A percentile compares a stretch with the other conserved stretches of the same genome.
These are phyloP conservation scores for Coelopa frigida DNA, from an alignment of 1,140 invertebrate genomes.

Conservation along the genomic window DNA sequence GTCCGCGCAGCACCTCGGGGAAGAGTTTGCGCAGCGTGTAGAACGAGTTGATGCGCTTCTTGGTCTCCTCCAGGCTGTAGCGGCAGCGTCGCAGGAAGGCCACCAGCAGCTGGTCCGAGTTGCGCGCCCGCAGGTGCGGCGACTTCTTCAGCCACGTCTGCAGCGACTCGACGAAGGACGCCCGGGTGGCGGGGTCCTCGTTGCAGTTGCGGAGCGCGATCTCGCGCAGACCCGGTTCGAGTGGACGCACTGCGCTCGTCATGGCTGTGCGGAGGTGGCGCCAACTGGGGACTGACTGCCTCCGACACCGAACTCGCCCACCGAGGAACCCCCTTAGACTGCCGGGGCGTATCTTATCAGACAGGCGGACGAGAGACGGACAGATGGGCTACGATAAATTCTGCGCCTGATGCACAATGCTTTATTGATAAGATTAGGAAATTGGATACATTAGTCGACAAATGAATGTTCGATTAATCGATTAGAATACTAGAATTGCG, in stretches of 20 bases:
- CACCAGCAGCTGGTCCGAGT: slow-evolving; percentile 54
- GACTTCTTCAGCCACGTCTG: slow-evolving; percentile 58
- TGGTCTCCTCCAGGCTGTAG: slow-evolving; percentile 58
- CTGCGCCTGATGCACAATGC: no score
- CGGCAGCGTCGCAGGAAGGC: slow-evolving; percentile 59
- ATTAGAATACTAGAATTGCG: no score
- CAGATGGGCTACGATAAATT: no score
- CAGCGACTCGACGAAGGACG: slow-evolving; percentile 47
- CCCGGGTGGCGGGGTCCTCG: slow-evolving; percentile 47
- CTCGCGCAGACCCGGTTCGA: slow-evolving; percentile 17
- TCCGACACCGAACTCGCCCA: no score
- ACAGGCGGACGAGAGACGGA: no score
- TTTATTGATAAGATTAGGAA: no score
- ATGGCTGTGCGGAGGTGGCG: no score
- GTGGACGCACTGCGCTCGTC: slow-evolving; percentile 24
- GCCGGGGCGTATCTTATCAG: no score
- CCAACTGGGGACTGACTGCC: no score
- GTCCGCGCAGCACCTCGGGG: slow-evolving; percentile 49
- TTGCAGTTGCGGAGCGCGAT: slow-evolving; percentile 51
- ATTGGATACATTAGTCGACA: no score
- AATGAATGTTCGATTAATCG: no score
- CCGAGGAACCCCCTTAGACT: no score
- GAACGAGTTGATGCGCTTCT: slow-evolving; percentile 56
- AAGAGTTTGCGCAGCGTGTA: slow-evolving; percentile 52
- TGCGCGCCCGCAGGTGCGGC: slow-evolving; percentile 47